phyloP scores from a whole-genome alignment of 2,113 vertebrate genomes.

The Neodontobutis hainanensis region DNA sequence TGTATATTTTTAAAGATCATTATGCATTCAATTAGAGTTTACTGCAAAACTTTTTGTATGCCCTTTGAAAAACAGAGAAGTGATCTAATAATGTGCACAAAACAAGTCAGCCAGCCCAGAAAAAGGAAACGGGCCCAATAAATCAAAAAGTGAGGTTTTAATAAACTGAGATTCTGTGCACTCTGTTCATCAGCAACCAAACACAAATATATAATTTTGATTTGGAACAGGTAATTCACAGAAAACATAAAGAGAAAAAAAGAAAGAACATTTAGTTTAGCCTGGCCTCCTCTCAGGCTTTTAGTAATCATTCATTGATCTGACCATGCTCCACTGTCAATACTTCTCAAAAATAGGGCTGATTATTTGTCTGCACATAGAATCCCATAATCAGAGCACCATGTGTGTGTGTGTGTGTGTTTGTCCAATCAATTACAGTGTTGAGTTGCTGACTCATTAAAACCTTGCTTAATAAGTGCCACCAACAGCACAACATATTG shows the following conservation, averaged over 20 bases:
- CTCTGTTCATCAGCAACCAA: neutral
- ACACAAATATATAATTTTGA: neutral
- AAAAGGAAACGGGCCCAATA: neutral
- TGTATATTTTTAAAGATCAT: neutral
- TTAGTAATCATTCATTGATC: conserved; percentile 6
- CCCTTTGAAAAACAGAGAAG: neutral
- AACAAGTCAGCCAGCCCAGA: conserved; percentile 4
- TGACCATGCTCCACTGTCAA: neutral
- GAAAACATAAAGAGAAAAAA: neutral
- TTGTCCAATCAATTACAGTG: neutral
- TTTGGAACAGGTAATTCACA: neutral
- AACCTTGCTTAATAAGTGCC: conserved; percentile 15
- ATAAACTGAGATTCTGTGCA: neutral
- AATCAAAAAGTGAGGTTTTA: neutral
- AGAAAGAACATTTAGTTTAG: neutral
- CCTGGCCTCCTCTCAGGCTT: neutral
- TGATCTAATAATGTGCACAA: neutral
- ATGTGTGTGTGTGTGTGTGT: conserved; percentile 1
- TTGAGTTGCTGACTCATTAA: conserved; percentile 16
- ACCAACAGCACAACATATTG: neutral
- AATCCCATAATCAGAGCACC: neutral
- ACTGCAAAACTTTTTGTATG: neutral
- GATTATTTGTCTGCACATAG: conserved; percentile 5
- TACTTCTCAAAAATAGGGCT: neutral
- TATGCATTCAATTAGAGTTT: neutral